phyloP scores from a whole-genome alignment of 1,140 invertebrate species.

The Paralvinella palmiformis region DNA sequence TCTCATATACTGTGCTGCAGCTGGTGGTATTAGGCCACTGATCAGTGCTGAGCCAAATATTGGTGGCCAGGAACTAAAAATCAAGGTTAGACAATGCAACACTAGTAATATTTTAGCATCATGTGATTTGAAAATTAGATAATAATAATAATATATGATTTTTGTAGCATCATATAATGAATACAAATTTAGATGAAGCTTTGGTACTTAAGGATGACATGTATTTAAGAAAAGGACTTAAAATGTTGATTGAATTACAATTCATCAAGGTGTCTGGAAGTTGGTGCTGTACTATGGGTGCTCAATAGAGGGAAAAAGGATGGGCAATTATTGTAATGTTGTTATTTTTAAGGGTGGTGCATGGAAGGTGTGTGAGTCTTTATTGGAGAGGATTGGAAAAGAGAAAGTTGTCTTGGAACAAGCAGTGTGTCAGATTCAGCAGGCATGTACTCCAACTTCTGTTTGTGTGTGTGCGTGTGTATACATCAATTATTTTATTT shows the following conservation, averaged over 20 bases:
- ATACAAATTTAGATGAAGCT: conserved; percentile 12
- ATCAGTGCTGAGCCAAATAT: conserved; percentile 40
- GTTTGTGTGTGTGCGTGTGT: neutral
- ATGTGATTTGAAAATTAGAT: neutral
- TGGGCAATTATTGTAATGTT: neutral
- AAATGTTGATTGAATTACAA: neutral
- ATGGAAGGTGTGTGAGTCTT: conserved; percentile 44
- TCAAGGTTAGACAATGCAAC: conserved; percentile 36
- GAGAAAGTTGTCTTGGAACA: conserved; percentile 36
- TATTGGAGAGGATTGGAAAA: conserved; percentile 35
- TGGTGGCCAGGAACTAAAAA: conserved; percentile 46
- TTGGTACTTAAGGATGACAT: too few species aligned
- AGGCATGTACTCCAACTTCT: conserved; percentile 26
- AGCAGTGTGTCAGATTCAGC: conserved; percentile 41
- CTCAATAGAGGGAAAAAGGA: neutral
- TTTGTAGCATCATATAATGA: neutral
- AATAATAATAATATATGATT: neutral
- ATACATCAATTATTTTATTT: neutral
- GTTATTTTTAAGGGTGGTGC: conserved; percentile 43
- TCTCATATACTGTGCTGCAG: conserved; percentile 44
- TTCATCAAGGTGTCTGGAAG: neutral
- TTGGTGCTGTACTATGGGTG: neutral
- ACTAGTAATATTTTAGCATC: too few species aligned
- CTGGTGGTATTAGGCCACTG: conserved; percentile 40
- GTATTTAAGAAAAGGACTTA: neutral